phyloP scores from a whole-genome alignment of 2,888 invertebrate species.

The Neria commutata region DNA sequence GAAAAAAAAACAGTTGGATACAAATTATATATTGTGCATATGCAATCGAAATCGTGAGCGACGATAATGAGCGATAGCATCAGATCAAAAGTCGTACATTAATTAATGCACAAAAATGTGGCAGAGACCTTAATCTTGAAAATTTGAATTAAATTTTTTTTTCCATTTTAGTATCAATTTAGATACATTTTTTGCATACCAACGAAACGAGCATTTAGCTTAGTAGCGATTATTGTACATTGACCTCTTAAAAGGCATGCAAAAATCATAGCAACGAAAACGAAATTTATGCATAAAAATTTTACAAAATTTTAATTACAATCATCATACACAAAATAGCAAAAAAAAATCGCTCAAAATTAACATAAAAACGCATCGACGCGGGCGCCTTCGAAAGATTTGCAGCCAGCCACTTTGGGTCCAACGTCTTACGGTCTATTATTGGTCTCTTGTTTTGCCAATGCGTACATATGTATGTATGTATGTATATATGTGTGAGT shows the following conservation, averaged over 20 bases:
- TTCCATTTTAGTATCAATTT: too few species aligned
- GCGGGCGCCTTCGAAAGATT: too few species aligned
- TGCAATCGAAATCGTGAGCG: background rate
- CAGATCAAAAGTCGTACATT: background rate
- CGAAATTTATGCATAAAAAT: background rate
- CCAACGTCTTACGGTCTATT: too few species aligned
- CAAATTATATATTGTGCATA: background rate
- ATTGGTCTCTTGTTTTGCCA: too few species aligned
- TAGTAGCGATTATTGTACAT: conserved; percentile 1
- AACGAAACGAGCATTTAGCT: too few species aligned
- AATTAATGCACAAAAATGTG: background rate
- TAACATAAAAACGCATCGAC: too few species aligned
- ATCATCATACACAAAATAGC: background rate
- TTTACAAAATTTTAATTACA: background rate
- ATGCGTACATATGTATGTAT: too few species aligned
- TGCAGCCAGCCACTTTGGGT: too few species aligned
- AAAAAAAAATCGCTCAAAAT: too few species aligned
- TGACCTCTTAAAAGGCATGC: background rate
- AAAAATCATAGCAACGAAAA: background rate
- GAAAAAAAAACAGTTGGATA: background rate
- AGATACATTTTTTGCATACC: too few species aligned
- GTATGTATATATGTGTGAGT: too few species aligned
- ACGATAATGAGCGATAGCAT: background rate
- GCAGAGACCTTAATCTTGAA: conserved; percentile 44
- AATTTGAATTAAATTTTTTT: conserved; percentile 29